Base-by-base conservation (phyloP, 2,797 vertebrate species). In the Melopsittacus undulatus region DNA sequence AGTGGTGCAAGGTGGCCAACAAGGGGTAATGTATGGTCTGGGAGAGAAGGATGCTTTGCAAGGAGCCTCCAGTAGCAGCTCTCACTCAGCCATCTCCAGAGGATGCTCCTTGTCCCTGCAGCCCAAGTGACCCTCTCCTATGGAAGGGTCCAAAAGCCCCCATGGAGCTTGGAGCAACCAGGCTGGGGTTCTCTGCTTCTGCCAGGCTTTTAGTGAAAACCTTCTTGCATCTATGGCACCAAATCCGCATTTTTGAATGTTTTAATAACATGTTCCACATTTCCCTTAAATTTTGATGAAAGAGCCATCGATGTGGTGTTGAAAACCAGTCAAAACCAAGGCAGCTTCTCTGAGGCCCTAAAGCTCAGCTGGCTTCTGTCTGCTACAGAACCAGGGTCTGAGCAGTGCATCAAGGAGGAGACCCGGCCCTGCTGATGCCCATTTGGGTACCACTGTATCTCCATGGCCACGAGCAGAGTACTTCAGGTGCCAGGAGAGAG, bases 271-370 rank as follows among this genome's bases (percentile, higher is more conserved):
- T 7, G 1, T 22, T 76, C 64, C 63, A 9, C 24, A 8, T 32
- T 59, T 54, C 30, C 16, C 30, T 73, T 56, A 10, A 2, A 36
- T 51, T 40, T 34, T 29, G 11, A 14, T 46, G 1, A 0, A 76
- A 89, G 19, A 22, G 14, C 1, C 5, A 74, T 19, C 23, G 15
- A 10, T 0, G 2, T 26, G 16, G 11, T 34, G 2, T 2, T 16
- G 24, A 63, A 66, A 95, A 5, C 30, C 29, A 32, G 45, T 42
- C 10, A 45, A 32, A 86, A 11, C 18, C n/a, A 43, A 46, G 19
- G 20, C 40, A 11, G 5, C 21, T 80, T 79, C 59, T 40, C 30
- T 21, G 5, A 3, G 12, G 13, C 14, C 34, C 7, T 2, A 54
- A 15, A 40, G 34, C 34, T 49, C 4, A 72, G 17, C 29, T 43